phyloP scores from a whole-genome alignment of 2,888 invertebrate genomes.

The Rhodophaea formosa region DNA sequence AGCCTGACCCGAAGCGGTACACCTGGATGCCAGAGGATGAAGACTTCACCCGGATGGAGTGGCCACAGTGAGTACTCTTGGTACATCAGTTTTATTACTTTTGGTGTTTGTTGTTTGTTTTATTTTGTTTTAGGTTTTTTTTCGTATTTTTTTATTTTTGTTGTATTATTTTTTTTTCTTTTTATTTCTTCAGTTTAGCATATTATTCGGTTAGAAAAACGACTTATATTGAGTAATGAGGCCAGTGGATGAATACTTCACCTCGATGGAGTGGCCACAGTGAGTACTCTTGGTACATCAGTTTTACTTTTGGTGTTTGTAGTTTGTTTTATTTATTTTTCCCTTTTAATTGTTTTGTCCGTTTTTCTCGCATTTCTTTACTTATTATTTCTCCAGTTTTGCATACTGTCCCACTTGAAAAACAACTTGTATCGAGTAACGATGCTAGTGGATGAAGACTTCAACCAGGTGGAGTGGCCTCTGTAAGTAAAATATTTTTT shows the following conservation, averaged over 20 bases:
- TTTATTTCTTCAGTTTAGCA: too few species aligned
- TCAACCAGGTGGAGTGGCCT: too few species aligned
- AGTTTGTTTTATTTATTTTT: not conserved
- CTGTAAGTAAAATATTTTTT: too few species aligned
- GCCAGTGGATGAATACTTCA: constrained; percentile 87
- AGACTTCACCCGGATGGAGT: constrained; percentile 86
- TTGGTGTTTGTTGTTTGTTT: not conserved
- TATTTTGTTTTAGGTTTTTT: not conserved
- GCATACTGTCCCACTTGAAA: too few species aligned
- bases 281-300: constrained; percentile 39
- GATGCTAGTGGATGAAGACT: too few species aligned
- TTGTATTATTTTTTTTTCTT: too few species aligned
- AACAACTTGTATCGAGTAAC: too few species aligned
- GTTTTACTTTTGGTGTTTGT: not conserved
- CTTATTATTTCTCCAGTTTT: too few species aligned
- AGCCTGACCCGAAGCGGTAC: constrained; percentile 87
- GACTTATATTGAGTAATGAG: too few species aligned
- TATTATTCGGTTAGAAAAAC: too few species aligned
- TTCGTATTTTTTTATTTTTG: not conserved
- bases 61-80: constrained; percentile 77
- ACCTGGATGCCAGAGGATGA: constrained; percentile 91
- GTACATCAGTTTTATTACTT: not conserved
- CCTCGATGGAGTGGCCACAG: constrained; percentile 87
- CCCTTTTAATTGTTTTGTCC: too few species aligned
- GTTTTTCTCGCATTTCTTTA: too few species aligned